phyloP scores from a whole-genome alignment of 2,888 invertebrate genomes.

The Rhaphigaster nebulosa region DNA sequence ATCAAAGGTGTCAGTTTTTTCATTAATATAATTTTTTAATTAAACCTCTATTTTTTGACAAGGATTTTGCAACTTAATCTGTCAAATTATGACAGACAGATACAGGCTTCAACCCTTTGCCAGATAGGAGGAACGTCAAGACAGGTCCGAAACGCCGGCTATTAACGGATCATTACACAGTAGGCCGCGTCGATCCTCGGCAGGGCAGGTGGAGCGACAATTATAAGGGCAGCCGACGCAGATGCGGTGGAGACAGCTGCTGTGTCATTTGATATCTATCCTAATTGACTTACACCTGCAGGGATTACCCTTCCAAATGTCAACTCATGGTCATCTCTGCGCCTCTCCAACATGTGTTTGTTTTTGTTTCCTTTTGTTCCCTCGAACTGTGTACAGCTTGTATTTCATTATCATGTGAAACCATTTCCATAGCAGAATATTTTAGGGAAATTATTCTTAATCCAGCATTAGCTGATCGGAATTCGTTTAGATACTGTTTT shows the following conservation, averaged over 20 bases:
- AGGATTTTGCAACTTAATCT: not conserved
- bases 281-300: slow-evolving; percentile 59
- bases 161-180: slow-evolving; percentile 38
- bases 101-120: not conserved
- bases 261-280: slow-evolving; percentile 55
- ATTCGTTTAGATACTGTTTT: not conserved
- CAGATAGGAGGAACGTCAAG: not conserved
- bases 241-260: slow-evolving; percentile 55
- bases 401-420: not conserved
- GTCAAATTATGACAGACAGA: not conserved
- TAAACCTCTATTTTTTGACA: too few species aligned
- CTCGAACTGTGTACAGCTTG: not conserved
- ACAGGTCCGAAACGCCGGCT: not conserved
- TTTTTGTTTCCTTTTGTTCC: not conserved
- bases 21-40: too few species aligned
- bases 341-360: not conserved
- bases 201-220: slow-evolving; percentile 12
- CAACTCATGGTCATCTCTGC: slow-evolving; percentile 38
- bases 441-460: not conserved
- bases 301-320: slow-evolving; percentile 52
- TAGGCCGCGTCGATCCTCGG: not conserved
- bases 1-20: too few species aligned
- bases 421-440: not conserved
- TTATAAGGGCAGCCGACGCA: slow-evolving; percentile 54
- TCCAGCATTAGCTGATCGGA: not conserved